Base-by-base conservation (phyloP, 2,888 invertebrate species). In the Nemapogon koenigi region DNA sequence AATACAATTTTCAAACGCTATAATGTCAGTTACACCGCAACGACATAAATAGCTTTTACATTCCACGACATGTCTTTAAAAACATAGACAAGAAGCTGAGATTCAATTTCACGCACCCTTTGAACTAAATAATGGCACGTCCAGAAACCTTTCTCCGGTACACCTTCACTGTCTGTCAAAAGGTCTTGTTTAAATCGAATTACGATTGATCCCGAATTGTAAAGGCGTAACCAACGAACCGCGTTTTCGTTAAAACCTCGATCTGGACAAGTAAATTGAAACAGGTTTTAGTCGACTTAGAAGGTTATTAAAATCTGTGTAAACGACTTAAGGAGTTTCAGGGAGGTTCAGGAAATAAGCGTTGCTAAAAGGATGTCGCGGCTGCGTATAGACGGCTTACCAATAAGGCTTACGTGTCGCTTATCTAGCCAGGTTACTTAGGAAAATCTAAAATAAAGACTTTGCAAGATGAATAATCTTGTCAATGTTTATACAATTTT, bases 101-200 rank as follows among this genome's bases (percentile, higher is more conserved):
- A 48, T 48, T 47, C 47, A 45, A 49, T 49, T 49, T 48, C 48
- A 49, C 49, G 47, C 49, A 44, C 41, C 48, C 46, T 45, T 46
- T 47, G 46, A 43, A 42, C 41, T 44, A 44, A 41, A 43, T 46
- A 43, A 45, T 45, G 46, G 44, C 41, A 45, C 44, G 45, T 43
- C 44, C 43, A 46, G 37, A 37, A 37, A 38, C 33, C 33, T 33
- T 33, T 28, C 35, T 15, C 35, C 38, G 37, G 38, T 41, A 41
- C 38, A 44, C 43, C 36, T 39, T 37, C 36, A 37, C 33, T 39
- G 39, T 37, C 42, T 30, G 46, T 46, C 45, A 46, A 48, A 47
- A 47, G 49, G 42, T 45, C 41, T 43, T 43, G 38, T 44, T 45
- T 43, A 44, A 49, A 46, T 48, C 43, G 46, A 47, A 42, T 49